A percentile compares a stretch with the other conserved stretches of the same genome.
phyloP scores from a whole-genome alignment of 2,888 invertebrate species.

The Lasioglossum marginatum region DNA sequence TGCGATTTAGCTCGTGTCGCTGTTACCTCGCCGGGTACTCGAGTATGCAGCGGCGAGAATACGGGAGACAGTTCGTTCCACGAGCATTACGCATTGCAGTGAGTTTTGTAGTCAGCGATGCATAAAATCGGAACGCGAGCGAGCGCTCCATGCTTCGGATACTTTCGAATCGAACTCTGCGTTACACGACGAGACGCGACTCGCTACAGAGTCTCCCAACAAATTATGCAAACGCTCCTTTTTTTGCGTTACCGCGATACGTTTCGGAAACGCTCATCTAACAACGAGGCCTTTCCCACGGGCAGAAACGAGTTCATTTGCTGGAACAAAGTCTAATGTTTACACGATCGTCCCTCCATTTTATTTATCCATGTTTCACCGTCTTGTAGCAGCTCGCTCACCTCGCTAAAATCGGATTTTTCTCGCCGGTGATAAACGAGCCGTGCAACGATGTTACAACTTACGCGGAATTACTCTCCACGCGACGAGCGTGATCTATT shows the following conservation, averaged over 20 bases:
- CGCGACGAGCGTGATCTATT: conserved; percentile 38
- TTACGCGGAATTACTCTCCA: conserved; percentile 22
- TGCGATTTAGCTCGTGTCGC: conserved; percentile 42
- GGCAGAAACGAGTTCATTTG: not conserved
- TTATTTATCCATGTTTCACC: not conserved
- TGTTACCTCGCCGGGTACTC: conserved; percentile 31
- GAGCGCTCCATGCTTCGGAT: conserved; percentile 38
- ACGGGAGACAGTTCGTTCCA: conserved; percentile 37
- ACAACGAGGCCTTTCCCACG: conserved; percentile 6
- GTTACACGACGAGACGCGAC: not conserved
- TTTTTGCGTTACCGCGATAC: not conserved
- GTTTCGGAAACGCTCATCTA: not conserved
- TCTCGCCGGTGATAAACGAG: not conserved
- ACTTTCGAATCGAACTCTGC: conserved; percentile 43
- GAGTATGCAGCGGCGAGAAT: conserved; percentile 21
- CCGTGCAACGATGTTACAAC: not conserved
- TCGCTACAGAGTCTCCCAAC: not conserved
- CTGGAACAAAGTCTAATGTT: not conserved
- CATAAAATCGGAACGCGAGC: conserved; percentile 59
- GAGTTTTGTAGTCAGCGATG: conserved; percentile 53
- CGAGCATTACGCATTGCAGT: conserved; percentile 52
- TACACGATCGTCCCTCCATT: not conserved
- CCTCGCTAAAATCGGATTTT: not conserved
- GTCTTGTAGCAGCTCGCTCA: not conserved
- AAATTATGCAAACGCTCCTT: too few relatives aligned